Evolutionary conservation across 2,113 vertebrate species (phyloP).

Genomic region (Myiozetetes cayanensis): DNA sequence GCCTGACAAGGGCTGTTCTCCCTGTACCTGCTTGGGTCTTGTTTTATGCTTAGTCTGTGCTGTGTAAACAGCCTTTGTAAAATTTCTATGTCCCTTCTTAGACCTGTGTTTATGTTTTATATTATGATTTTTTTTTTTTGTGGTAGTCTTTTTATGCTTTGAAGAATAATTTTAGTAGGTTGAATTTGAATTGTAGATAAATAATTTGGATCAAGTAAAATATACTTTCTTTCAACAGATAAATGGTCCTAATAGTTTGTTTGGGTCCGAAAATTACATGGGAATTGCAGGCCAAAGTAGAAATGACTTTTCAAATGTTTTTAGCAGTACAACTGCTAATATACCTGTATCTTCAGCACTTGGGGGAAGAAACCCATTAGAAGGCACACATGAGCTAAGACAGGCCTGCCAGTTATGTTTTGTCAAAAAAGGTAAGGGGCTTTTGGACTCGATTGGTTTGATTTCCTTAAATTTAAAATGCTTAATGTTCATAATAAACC

Average conservation of each 20-base stretch:
- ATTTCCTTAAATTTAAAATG: neutral
- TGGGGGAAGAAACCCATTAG: slow-evolving; percentile 81
- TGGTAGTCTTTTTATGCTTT: neutral
- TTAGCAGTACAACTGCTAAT: slow-evolving; percentile 65
- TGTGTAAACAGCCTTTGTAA: neutral
- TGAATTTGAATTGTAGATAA: neutral
- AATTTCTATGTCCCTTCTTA: neutral
- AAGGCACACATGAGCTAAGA: slow-evolving; percentile 91
- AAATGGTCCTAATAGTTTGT: slow-evolving; percentile 75
- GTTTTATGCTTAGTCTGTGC: neutral
- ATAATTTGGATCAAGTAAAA: neutral
- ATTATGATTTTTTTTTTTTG: too few relatives aligned
- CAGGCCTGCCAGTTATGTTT: slow-evolving; percentile 92
- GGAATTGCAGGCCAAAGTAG: slow-evolving; percentile 73
- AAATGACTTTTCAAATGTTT: slow-evolving; percentile 72
- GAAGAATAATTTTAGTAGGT: neutral
- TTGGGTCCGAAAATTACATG: slow-evolving; percentile 79
- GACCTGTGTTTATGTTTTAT: neutral
- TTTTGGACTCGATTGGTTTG: neutral
- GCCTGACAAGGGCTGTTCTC: neutral
- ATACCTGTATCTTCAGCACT: slow-evolving; percentile 54
- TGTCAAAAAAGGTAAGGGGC: slow-evolving; percentile 86
- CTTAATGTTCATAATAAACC: neutral
- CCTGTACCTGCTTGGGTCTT: neutral
- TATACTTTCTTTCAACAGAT: slow-evolving; percentile 72